phyloP scores from a whole-genome alignment of 2,888 invertebrate species.

The Timema cristinae region DNA sequence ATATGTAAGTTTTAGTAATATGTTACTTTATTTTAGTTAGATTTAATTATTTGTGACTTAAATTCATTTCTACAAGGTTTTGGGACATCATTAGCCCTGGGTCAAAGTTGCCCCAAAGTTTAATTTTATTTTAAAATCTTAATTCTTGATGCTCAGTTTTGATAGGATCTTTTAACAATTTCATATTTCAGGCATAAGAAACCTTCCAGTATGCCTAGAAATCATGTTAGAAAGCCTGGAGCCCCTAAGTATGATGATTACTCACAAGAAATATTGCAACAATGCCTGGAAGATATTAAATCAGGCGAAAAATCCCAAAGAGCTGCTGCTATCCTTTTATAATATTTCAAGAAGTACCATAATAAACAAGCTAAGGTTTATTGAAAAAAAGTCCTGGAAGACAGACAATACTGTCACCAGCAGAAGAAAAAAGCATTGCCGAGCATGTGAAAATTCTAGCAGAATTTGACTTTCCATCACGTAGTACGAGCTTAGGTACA shows the following conservation, averaged over 20 bases:
- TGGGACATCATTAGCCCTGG: slow-evolving; percentile 1
- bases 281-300: slow-evolving; percentile 8
- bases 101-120: neutral
- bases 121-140: neutral
- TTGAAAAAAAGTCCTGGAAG: neutral
- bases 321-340: neutral
- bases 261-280: neutral
- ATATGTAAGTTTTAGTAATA: too few relatives aligned
- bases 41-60: too few relatives aligned
- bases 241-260: neutral
- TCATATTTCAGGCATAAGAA: neutral
- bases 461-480: slow-evolving; percentile 2
- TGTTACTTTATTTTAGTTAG: too few relatives aligned
- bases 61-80: neutral
- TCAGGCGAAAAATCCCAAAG: neutral
- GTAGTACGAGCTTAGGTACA: neutral
- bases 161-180: neutral
- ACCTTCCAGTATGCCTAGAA: neutral
- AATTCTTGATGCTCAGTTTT: neutral
- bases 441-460: neutral
- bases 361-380: slow-evolving; percentile 1
- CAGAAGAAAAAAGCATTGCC: neutral
- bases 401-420: neutral
- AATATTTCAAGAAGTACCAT: neutral
- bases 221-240: neutral